A percentile compares a stretch with the other conserved stretches of the same genome.
phyloP scores from a whole-genome alignment of 2,113 vertebrate genomes.

The Gobio gobio region DNA sequence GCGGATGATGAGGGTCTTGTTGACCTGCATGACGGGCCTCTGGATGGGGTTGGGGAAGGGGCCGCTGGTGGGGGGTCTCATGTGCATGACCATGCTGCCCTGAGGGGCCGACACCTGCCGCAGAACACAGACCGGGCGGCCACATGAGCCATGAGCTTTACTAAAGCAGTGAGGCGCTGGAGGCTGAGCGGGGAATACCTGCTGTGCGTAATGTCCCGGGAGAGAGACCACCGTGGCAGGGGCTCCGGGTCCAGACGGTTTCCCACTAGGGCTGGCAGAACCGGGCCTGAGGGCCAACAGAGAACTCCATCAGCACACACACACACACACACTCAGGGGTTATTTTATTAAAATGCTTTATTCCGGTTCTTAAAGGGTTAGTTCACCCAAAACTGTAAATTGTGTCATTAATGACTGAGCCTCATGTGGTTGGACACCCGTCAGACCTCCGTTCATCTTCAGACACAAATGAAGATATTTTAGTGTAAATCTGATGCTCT shows the following conservation, averaged over 20 bases:
- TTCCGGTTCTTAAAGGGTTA: too few relatives aligned
- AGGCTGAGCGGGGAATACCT: constrained; percentile 74
- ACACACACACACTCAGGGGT: too few relatives aligned
- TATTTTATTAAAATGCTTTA: too few relatives aligned
- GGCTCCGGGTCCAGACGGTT: constrained; percentile 84
- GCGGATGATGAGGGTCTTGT: constrained; percentile 80
- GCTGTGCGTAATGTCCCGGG: constrained; percentile 90
- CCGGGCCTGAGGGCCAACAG: constrained; percentile 80
- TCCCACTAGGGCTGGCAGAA: constrained; percentile 96
- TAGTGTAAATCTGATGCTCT: too few relatives aligned
- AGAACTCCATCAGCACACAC: background rate
- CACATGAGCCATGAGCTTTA: too few relatives aligned
- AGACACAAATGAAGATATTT: too few relatives aligned
- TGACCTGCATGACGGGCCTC: constrained; percentile 82
- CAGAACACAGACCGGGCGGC: too few relatives aligned
- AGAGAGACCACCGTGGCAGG: constrained; percentile 81
- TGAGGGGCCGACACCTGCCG: constrained; percentile 74
- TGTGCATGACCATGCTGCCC: constrained; percentile 84
- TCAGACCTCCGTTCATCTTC: too few relatives aligned
- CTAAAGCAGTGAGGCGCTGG: too few relatives aligned
- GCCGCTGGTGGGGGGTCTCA: constrained; percentile 78
- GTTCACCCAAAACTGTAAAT: too few relatives aligned
- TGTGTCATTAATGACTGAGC: too few relatives aligned
- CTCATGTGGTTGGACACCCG: too few relatives aligned
- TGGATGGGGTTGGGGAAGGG: constrained; percentile 83